Base-by-base conservation (phyloP, 2,797 vertebrate genomes). In the Peromyscus attwateri region DNA sequence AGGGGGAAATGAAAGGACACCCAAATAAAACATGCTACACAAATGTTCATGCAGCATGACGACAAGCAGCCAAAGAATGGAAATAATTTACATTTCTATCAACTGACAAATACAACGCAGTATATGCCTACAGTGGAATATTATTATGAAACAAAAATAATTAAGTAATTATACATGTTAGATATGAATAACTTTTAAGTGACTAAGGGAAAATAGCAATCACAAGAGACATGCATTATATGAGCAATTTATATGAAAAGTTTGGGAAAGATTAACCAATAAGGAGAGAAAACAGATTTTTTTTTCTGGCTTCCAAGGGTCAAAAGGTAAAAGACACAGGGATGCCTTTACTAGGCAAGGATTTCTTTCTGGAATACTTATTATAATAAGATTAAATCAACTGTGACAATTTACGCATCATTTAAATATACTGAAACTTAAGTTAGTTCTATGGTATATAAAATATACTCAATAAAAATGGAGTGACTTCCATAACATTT, bases 361-460 rank as follows among this genome's bases (percentile, higher is more conserved):
- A 60, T 80, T 85, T 46, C 55, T 91, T 84, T 21, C 31, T 17
- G 2, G 52, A 17, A 19, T 27, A 12, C 49, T 79, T 87, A 70
- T 49, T 19, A 16, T 40, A 73, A 57, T 0, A 1, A 87, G 75
- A 49, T 31, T 83, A 94, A 62, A 43, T 21, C 70, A 49, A 80
- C 7, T 25, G 1, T 25, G 52, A 31, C 79, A 19, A 89, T 71
- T 21, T 3, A 2, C 49, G 3, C 0, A 31, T 29, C 81, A 88
- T 9, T 84, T 23, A 71, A 89, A 84, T 79, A 17, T 49, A 79
- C 34, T 85, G 46, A 96, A 81, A 31, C 76, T 77, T 88, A 94
- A 87, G 57, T 70, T 27, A 46, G 37, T 34, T 29, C 68, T 43
- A 71, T 57, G 10, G 5, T 57, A 83, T 57, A 3, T 76, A 73